A percentile compares a stretch with the other conserved stretches of the same genome.
Conservation (phyloP, 1,140 invertebrate genomes). For the Reticulitermes speratus region DNA sequence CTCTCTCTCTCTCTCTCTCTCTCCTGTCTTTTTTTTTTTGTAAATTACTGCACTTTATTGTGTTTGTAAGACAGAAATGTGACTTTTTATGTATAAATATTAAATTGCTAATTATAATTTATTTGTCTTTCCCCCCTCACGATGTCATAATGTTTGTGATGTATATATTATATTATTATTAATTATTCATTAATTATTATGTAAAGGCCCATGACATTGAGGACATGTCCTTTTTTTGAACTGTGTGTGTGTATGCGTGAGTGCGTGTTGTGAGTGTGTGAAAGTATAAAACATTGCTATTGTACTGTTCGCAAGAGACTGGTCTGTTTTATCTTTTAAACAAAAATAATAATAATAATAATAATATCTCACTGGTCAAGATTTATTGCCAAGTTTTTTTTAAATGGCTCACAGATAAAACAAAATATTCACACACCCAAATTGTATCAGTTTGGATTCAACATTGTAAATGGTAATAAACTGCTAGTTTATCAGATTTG, state of each 20-base stretch:
- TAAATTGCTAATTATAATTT: constrained; percentile 32
- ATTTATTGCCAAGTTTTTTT: constrained; percentile 30
- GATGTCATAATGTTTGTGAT: constrained; percentile 28
- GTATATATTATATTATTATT: constrained; percentile 33
- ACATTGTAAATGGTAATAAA: constrained; percentile 43
- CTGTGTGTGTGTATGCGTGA: constrained; percentile 26
- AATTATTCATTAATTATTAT: constrained; percentile 32
- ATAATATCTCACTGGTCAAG: constrained; percentile 27
- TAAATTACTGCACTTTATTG: constrained; percentile 24
- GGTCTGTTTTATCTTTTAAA: constrained; percentile 35
- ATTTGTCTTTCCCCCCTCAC: constrained; percentile 25
- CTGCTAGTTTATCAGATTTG: constrained; percentile 41
- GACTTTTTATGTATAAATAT: constrained; percentile 32
- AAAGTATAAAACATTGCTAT: constrained; percentile 27
- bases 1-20: not conserved
- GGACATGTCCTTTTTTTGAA: constrained; percentile 33
- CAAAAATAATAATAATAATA: constrained; percentile 7
- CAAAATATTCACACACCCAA: constrained; percentile 34
- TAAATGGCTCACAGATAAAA: constrained; percentile 32
- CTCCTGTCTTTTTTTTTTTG: not conserved
- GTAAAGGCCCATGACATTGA: constrained; percentile 35
- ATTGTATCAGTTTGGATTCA: constrained; percentile 39
- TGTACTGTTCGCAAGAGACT: constrained; percentile 35
- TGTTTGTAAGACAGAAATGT: constrained; percentile 23
- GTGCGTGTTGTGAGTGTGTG: constrained; percentile 28